Evolutionary conservation across 1,140 invertebrate species (phyloP).

Genomic region (Aleiodes sp.): DNA sequence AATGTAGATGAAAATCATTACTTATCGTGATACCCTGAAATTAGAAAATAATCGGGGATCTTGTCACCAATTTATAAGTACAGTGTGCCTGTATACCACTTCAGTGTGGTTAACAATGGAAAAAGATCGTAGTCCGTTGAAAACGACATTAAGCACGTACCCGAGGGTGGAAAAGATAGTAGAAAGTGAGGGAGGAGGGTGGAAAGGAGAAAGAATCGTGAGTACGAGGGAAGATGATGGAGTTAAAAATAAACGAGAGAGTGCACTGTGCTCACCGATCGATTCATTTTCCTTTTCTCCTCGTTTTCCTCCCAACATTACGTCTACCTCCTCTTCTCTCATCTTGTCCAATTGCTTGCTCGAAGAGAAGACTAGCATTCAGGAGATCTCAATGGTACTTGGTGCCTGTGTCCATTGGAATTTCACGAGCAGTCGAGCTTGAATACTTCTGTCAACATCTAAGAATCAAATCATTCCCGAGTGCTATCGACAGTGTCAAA

Average conservation of each 20-base stretch:
- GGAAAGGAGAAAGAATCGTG: not conserved
- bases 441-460: not conserved
- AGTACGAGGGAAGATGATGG: no score
- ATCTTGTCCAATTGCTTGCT: conserved; percentile 17
- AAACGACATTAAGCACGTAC: conserved; percentile 31
- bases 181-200: not conserved
- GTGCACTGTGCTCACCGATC: not conserved
- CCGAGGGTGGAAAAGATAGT: conserved; percentile 1
- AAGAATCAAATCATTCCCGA: not conserved
- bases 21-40: no score
- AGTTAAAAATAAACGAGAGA: conserved; percentile 1
- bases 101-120: not conserved
- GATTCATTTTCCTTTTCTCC: not conserved
- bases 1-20: no score
- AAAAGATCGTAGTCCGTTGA: conserved; percentile 17
- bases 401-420: not conserved
- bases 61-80: not conserved
- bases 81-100: not conserved
- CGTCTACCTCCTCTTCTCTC: no score
- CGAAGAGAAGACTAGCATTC: not conserved
- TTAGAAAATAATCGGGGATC: conserved; percentile 7
- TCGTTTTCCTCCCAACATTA: no score
- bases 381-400: not conserved
- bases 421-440: not conserved
- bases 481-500: no score